phyloP scores from a whole-genome alignment of 2,113 vertebrate genomes.

The Erythrocercus mccallii region DNA sequence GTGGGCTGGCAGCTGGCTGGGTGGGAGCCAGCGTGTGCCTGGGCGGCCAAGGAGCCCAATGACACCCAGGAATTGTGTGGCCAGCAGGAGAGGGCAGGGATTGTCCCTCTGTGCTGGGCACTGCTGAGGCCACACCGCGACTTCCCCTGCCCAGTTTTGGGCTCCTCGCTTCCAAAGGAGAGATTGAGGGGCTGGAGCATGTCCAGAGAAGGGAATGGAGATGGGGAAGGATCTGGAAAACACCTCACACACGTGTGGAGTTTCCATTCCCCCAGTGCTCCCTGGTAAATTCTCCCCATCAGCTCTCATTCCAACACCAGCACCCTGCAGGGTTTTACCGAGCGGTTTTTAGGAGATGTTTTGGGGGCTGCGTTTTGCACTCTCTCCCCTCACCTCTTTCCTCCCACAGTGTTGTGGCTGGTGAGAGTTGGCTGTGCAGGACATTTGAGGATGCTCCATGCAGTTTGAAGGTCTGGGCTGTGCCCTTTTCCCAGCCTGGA shows the following conservation, averaged over 20 bases:
- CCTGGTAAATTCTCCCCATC: neutral
- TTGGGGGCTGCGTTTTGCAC: neutral
- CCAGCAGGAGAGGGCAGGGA: neutral
- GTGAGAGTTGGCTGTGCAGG: neutral
- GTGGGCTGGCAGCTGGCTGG: neutral
- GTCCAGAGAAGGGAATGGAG: neutral
- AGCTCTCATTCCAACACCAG: neutral
- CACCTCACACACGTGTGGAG: rapidly evolving
- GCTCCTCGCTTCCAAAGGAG: neutral
- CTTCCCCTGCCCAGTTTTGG: neutral
- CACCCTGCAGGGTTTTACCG: neutral
- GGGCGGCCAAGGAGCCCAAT: neutral
- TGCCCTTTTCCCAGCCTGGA: neutral
- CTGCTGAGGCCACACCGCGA: neutral
- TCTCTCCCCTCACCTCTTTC: neutral
- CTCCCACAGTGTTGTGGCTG: neutral
- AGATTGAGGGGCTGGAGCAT: neutral
- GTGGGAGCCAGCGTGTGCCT: neutral
- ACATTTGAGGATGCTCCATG: neutral
- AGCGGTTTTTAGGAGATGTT: neutral
- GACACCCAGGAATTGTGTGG: neutral
- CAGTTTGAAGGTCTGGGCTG: neutral
- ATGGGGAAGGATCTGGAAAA: neutral
- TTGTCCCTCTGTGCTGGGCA: neutral
- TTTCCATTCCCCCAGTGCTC: neutral